These are phyloP conservation scores for Porites divaricata DNA, from an alignment of 92 coral and sea anemone species.

Conservation along the genomic window DNA sequence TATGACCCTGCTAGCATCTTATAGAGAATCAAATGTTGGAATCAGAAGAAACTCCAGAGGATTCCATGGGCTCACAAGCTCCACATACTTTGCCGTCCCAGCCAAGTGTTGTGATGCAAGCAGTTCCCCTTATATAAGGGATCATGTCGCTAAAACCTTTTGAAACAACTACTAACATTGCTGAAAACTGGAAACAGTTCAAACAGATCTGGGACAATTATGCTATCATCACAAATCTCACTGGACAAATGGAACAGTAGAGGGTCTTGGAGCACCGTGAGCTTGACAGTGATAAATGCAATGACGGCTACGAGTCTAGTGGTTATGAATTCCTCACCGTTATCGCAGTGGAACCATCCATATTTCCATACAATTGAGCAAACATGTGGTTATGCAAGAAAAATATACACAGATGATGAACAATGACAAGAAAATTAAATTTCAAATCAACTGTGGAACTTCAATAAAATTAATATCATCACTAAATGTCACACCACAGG, in stretches of 20 bases:
- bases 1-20: background rate
- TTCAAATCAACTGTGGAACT: slow-evolving; percentile 70
- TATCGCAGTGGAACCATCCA: slow-evolving; percentile 36
- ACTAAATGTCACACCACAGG: slow-evolving; percentile 17
- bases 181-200: background rate
- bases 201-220: background rate
- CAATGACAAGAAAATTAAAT: slow-evolving; percentile 30
- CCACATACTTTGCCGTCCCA: no score
- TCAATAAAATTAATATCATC: slow-evolving; percentile 44
- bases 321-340: slow-evolving; percentile 44
- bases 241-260: background rate
- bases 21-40: no score
- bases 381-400: slow-evolving; percentile 53
- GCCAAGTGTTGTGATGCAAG: no score
- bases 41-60: no score
- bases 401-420: slow-evolving; percentile 46
- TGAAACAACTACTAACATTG: no score
- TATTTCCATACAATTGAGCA: slow-evolving; percentile 36
- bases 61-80: no score
- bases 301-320: background rate
- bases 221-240: no score
- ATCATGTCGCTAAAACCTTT: no score
- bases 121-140: no score
- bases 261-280: background rate
- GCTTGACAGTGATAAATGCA: background rate